These are phyloP conservation scores for Phaethornis superciliosus DNA, from an alignment of 2,113 vertebrate species.

Conservation along the genomic window DNA sequence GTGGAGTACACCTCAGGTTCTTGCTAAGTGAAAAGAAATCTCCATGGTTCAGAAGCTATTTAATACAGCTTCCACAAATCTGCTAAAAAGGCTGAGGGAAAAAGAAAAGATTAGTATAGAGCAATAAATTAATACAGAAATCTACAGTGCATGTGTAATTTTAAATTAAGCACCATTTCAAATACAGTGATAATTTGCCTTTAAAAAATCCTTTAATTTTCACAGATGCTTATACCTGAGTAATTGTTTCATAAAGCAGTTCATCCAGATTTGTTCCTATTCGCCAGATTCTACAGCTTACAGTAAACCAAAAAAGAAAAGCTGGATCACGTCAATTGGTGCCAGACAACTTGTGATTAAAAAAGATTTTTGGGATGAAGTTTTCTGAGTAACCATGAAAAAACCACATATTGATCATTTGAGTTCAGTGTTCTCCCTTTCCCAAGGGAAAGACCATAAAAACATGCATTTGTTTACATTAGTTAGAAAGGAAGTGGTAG, in stretches of 20 bases:
- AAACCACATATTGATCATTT: slow-evolving; percentile 23
- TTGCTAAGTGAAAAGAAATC: neutral
- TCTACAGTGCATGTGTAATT: neutral
- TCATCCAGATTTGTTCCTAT: neutral
- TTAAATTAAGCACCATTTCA: too few relatives aligned
- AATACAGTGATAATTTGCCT: neutral
- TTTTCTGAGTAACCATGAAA: neutral
- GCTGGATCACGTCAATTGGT: neutral
- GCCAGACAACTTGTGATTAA: neutral
- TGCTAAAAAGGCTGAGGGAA: neutral
- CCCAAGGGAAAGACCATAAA: slow-evolving; percentile 28
- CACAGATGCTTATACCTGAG: neutral
- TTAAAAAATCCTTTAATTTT: neutral
- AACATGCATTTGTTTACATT: slow-evolving; percentile 23
- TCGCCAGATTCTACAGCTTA: neutral
- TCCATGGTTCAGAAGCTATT: neutral
- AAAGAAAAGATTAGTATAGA: neutral
- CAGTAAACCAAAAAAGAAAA: neutral
- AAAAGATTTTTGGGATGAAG: slow-evolving; percentile 6
- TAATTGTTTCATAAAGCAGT: neutral
- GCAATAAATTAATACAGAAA: neutral
- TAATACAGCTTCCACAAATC: neutral
- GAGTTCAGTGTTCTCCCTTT: neutral
- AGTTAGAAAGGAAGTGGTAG: slow-evolving; percentile 31
- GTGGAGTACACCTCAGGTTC: neutral